A percentile compares a stretch with the other conserved stretches of the same genome.
These are phyloP conservation scores for Spodoptera littoralis DNA, from an alignment of 2,888 invertebrate genomes.

Conservation along the genomic window DNA sequence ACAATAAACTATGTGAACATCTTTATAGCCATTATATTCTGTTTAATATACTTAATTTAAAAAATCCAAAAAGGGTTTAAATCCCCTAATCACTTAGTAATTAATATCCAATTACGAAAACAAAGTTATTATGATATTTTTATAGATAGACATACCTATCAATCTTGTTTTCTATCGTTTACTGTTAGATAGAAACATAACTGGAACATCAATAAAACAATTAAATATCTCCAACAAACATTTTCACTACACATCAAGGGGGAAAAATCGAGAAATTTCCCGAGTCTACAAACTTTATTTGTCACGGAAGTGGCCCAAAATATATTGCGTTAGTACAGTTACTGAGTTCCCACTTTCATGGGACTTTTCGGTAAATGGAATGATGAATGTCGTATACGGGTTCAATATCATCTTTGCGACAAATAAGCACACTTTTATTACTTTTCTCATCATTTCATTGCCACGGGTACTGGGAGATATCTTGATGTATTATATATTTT, in stretches of 20 bases:
- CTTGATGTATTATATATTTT: slow-evolving; percentile 2
- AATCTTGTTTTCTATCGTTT: too few species aligned
- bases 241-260: not conserved
- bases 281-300: slow-evolving; percentile 36
- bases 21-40: too few species aligned
- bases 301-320: slow-evolving; percentile 28
- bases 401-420: slow-evolving; percentile 27
- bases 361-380: slow-evolving; percentile 37
- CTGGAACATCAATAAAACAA: too few species aligned
- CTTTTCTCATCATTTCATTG: slow-evolving; percentile 11
- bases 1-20: too few species aligned
- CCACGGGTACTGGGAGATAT: not conserved
- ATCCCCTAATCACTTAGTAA: too few species aligned
- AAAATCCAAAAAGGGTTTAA: too few species aligned
- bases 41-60: too few species aligned
- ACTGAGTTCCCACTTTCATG: slow-evolving; percentile 42
- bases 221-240: not conserved
- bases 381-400: slow-evolving; percentile 36
- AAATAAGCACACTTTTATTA: slow-evolving; percentile 24
- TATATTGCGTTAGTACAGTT: slow-evolving; percentile 45
- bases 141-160: too few species aligned
- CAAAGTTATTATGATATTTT: too few species aligned
- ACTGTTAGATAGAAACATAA: too few species aligned
- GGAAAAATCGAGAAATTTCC: slow-evolving; percentile 10
- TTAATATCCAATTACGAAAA: too few species aligned